These are phyloP conservation scores for Tiliacea aurago DNA, from an alignment of 2,888 invertebrate species.

Conservation along the genomic window DNA sequence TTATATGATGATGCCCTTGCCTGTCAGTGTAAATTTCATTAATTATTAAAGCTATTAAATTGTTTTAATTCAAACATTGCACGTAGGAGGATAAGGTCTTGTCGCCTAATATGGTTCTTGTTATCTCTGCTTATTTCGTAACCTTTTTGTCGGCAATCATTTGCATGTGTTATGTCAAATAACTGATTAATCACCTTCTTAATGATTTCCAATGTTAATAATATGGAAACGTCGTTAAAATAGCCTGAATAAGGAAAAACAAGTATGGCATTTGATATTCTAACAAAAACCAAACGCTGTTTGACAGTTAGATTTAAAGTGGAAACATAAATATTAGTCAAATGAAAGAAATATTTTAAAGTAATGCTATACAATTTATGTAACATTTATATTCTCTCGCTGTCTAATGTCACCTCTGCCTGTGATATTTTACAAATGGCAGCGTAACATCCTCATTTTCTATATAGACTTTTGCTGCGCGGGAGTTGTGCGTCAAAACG, in stretches of 20 bases:
- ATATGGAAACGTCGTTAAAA: conserved; percentile 19
- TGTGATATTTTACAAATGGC: conserved; percentile 79
- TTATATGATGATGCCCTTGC: conserved; percentile 38
- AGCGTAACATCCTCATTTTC: conserved; percentile 75
- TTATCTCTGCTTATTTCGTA: conserved; percentile 77
- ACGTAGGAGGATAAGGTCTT: conserved; percentile 76
- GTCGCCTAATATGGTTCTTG: conserved; percentile 71
- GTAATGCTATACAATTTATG: conserved; percentile 50
- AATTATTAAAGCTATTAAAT: conserved; percentile 66
- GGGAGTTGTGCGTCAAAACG: conserved; percentile 68
- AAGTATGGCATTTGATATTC: conserved; percentile 14
- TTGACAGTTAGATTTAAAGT: conserved; percentile 50
- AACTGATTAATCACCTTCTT: conserved; percentile 59
- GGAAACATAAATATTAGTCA: conserved; percentile 37
- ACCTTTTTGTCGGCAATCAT: conserved; percentile 72
- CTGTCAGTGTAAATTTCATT: conserved; percentile 57
- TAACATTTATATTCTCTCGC: conserved; percentile 54
- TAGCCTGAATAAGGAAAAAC: conserved; percentile 27
- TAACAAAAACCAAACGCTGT: conserved; percentile 49
- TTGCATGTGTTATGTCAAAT: conserved; percentile 72
- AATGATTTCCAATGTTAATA: conserved; percentile 28
- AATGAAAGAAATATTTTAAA: conserved; percentile 51
- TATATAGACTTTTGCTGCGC: conserved; percentile 67
- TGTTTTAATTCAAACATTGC: conserved; percentile 57
- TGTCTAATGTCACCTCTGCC: conserved; percentile 58